Evolutionary conservation across 2,113 vertebrate genomes (phyloP).

Genomic region (Brachyhypopomus occidentalis): DNA sequence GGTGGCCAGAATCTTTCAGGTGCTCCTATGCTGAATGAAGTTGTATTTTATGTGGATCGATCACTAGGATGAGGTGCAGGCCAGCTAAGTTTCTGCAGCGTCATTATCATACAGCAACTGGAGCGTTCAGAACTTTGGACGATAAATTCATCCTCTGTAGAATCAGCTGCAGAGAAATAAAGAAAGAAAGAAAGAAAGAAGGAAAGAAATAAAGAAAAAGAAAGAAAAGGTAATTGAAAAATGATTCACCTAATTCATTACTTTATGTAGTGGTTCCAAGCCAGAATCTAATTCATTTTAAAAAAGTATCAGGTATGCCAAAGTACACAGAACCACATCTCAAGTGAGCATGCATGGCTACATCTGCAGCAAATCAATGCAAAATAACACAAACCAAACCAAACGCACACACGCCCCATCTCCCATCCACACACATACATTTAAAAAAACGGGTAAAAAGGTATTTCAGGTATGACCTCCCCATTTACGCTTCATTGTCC

Average conservation of each 20-base stretch:
- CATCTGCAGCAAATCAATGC: not conserved
- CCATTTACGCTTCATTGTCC: not conserved
- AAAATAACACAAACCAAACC: no score
- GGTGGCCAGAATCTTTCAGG: slow-evolving; percentile 17
- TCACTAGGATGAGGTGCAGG: slow-evolving; percentile 38
- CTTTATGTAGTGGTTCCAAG: no score
- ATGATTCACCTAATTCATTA: slow-evolving; percentile 10
- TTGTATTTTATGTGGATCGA: slow-evolving; percentile 37
- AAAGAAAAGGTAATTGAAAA: not conserved
- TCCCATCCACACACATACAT: no score
- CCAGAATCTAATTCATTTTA: no score
- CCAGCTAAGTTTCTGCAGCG: slow-evolving; percentile 7
- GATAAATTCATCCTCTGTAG: not conserved
- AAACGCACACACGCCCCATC: no score
- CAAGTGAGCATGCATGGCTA: not conserved
- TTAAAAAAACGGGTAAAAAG: not conserved
- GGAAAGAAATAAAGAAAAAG: not conserved
- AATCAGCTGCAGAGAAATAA: slow-evolving; percentile 9
- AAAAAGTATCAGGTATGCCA: not conserved
- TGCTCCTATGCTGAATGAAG: slow-evolving; percentile 33
- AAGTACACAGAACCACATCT: not conserved
- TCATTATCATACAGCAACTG: slow-evolving; percentile 26
- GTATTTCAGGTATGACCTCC: not conserved
- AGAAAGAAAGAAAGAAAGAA: not conserved
- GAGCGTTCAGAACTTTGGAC: not conserved